Conservation (phyloP, 2,797 vertebrate genomes). For the Crypturellus tataupa region DNA sequence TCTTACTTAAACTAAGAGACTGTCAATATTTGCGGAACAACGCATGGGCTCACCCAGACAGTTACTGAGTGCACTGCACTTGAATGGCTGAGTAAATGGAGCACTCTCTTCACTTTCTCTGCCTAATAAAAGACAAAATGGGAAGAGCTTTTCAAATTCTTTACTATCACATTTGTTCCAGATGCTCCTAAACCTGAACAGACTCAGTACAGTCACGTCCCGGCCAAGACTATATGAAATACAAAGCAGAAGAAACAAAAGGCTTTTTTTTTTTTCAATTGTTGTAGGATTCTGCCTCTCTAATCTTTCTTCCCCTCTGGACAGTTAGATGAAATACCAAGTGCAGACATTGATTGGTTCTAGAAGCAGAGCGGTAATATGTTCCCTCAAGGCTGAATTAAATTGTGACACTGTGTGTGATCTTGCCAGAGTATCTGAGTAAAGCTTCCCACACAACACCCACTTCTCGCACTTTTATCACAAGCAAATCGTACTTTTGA, state of each 20-base stretch:
- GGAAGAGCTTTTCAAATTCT: not conserved
- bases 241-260: not conserved
- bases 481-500: slow-evolving; percentile 10
- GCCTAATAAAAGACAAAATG: slow-evolving; percentile 30
- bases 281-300: slow-evolving; percentile 9
- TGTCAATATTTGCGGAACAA: slow-evolving; percentile 46
- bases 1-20: slow-evolving; percentile 58
- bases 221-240: not conserved
- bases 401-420: not conserved
- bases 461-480: not conserved
- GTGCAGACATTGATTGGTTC: not conserved
- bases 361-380: not conserved
- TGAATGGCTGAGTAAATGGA: slow-evolving; percentile 38
- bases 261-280: fast-evolving
- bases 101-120: slow-evolving; percentile 32
- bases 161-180: not conserved
- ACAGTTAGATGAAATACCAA: slow-evolving; percentile 24
- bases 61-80: not conserved
- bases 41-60: slow-evolving; percentile 26
- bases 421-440: slow-evolving; percentile 1
- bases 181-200: not conserved
- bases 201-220: not conserved
- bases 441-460: not conserved
- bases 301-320: not conserved
- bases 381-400: slow-evolving; percentile 34